These are phyloP conservation scores for Chloropsis cyanopogon DNA, from an alignment of 2,113 vertebrate genomes.

Conservation along the genomic window DNA sequence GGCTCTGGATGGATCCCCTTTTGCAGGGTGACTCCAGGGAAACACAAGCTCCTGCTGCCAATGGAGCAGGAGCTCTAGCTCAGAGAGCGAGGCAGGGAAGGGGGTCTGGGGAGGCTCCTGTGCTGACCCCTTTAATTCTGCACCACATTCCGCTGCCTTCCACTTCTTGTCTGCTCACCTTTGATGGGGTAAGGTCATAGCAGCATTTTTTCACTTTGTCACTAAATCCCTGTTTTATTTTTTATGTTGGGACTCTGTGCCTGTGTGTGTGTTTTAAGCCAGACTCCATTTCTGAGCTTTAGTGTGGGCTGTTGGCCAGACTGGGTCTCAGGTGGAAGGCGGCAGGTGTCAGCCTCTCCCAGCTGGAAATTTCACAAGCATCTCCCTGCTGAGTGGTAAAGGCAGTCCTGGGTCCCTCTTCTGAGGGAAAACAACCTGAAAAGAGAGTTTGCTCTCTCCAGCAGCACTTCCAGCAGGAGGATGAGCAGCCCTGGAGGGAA, in stretches of 20 bases:
- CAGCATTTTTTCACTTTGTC: neutral
- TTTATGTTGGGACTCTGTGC: neutral
- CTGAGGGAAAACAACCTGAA: neutral
- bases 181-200: neutral
- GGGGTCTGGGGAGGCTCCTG: rapidly evolving
- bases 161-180: neutral
- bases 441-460: neutral
- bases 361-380: neutral
- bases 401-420: neutral
- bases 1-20: neutral
- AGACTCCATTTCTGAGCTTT: neutral
- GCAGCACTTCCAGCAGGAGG: neutral
- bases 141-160: neutral
- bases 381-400: rapidly evolving
- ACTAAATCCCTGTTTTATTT: neutral
- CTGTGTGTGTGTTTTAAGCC: neutral
- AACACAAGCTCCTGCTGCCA: neutral
- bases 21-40: neutral
- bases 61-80: neutral
- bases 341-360: neutral
- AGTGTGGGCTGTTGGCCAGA: neutral
- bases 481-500: rapidly evolving
- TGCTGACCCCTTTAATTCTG: neutral
- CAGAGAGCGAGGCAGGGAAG: neutral
- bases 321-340: neutral